These are phyloP conservation scores for Geococcyx californianus DNA, from an alignment of 2,113 vertebrate species.

Conservation along the genomic window DNA sequence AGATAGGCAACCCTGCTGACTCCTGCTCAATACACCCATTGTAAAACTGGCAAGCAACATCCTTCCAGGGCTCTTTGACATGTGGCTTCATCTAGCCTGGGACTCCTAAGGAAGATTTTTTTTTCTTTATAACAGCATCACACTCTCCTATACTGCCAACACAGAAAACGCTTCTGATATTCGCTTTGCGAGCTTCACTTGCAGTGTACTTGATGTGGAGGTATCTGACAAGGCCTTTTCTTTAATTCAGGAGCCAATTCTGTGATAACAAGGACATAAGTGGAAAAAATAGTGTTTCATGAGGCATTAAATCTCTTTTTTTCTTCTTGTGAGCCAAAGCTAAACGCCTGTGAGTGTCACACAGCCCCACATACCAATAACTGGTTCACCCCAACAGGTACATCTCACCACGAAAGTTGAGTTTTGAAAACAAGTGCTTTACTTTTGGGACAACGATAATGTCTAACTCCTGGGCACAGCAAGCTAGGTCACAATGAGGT, in stretches of 20 bases:
- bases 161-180: conserved; percentile 3
- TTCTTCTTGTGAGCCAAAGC: conserved; percentile 13
- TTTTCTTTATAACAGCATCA: not conserved
- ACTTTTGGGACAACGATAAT: not conserved
- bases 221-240: not conserved
- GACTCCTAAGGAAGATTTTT: not conserved
- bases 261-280: not conserved
- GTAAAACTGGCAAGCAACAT: conserved; percentile 50
- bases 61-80: conserved; percentile 39
- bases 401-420: not conserved
- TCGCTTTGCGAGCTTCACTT: not conserved
- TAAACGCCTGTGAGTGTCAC: not conserved
- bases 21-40: conserved; percentile 53
- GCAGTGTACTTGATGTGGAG: not conserved
- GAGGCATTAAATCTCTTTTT: not conserved
- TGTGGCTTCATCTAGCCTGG: conserved; percentile 19
- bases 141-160: not conserved
- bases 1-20: conserved; percentile 55
- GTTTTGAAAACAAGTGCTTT: not conserved
- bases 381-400: conserved; percentile 17
- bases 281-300: not conserved
- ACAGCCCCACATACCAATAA: not conserved
- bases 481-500: accelerated
- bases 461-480: not conserved
- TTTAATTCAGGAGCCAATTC: conserved; percentile 10